Conservation (phyloP, 2,797 vertebrate genomes). For the Coregonus sp. region DNA sequence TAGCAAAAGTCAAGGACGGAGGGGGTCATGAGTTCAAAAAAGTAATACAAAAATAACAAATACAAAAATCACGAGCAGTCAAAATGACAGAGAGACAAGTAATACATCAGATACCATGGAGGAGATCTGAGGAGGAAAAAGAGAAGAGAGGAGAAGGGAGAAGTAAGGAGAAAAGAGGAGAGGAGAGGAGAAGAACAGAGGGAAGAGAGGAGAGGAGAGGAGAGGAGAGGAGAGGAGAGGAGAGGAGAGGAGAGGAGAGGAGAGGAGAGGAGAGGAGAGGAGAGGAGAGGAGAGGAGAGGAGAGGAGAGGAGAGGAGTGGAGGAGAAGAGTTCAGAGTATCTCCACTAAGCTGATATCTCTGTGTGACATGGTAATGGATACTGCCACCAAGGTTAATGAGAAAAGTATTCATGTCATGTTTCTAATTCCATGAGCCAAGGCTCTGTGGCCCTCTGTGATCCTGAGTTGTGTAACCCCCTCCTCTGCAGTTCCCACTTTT, state of each 20-base stretch:
- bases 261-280: neutral
- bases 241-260: neutral
- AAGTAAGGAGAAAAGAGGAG: neutral
- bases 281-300: neutral
- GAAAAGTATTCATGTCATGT: conserved; percentile 13
- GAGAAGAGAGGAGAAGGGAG: neutral
- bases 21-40: too few relatives aligned
- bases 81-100: too few relatives aligned
- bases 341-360: neutral
- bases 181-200: neutral
- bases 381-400: conserved; percentile 20
- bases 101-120: too few relatives aligned
- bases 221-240: neutral
- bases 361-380: neutral
- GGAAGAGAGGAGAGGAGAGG: neutral
- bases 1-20: too few relatives aligned
- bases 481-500: too few relatives aligned
- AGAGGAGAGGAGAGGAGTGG: neutral
- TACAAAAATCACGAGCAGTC: too few relatives aligned
- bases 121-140: too few relatives aligned
- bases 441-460: neutral
- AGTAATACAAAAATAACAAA: too few relatives aligned
- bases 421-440: neutral
- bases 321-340: neutral
- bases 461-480: too few relatives aligned